Base-by-base conservation (phyloP, 2,113 vertebrate species). In the Atrichornis clamosus region DNA sequence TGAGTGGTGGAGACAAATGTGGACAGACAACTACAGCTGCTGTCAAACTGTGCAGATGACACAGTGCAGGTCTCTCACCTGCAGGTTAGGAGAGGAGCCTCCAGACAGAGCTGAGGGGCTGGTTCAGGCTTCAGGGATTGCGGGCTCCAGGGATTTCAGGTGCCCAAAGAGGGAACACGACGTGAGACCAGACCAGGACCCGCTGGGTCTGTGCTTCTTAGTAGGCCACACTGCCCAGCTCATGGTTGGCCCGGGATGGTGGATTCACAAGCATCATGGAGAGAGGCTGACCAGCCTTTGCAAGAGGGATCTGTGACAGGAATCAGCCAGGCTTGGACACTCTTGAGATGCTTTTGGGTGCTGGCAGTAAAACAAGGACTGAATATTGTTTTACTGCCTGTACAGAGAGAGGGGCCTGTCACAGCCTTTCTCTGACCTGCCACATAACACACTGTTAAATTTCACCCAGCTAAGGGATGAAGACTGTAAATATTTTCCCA, bases 121-220 rank as follows among this genome's bases (percentile, higher is more conserved):
- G 22, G 4, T 17, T 30, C 47, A 79, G 56, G 20, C 39, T 41
- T 41, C 39, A 41, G 39, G 39, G 39, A 41, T 41, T 41, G 39
- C 13, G n/a, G n/a, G 9, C 39, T 41, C 13, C 11, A 6, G 24
- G 37, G 37, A 12, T 55, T 92, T 67, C 42, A 27, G 21, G 11
- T 80, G 44, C 47, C 10, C 53, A 37, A 47, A 72, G 18, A n/a
- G 27, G 63, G 18, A 68, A 59, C 0, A 0, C 27, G 60, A n/a
- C 1, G 0, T 14, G 15, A 67, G 18, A 59, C 22, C 0, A 0
- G 26, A 49, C 9, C 42, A 33, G 39, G 18, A 73, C 35, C 35
- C 64, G 33, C 30, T 91, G 76, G 6, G 8, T 72, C 80, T 76
- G 26, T 72, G 32, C 59, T 68, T 55, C 52, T 4, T 6, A 53